phyloP scores from a whole-genome alignment of 1,140 invertebrate genomes.

The Odontomachus brunneus region DNA sequence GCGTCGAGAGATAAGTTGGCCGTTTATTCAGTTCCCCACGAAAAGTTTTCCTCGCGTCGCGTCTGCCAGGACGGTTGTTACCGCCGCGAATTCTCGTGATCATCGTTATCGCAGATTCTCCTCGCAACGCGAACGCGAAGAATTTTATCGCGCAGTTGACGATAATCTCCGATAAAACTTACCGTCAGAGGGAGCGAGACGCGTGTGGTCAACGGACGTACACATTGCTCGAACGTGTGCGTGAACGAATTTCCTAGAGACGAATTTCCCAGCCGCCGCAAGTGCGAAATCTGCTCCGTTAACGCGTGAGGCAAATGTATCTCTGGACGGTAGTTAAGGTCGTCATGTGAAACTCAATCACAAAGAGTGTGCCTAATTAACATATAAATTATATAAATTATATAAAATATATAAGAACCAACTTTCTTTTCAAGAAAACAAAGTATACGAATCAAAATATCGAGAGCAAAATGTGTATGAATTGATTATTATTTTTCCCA shows the following conservation, averaged over 20 bases:
- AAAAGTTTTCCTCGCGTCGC: slow-evolving; percentile 9
- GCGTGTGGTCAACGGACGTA: slow-evolving; percentile 5
- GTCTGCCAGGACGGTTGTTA: not conserved
- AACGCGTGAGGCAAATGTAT: too few relatives aligned
- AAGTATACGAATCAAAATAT: too few relatives aligned
- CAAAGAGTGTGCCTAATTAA: too few relatives aligned
- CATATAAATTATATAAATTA: too few relatives aligned
- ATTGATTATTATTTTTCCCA: too few relatives aligned
- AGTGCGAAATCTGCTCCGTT: too few relatives aligned
- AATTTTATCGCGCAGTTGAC: not conserved
- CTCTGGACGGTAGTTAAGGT: too few relatives aligned
- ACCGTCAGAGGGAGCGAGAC: not conserved
- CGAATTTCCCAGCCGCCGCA: too few relatives aligned
- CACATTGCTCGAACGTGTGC: slow-evolving; percentile 39
- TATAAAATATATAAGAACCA: too few relatives aligned
- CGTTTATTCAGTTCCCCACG: slow-evolving; percentile 32
- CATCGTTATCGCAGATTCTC: not conserved
- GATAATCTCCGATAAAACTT: not conserved
- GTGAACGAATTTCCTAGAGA: not conserved
- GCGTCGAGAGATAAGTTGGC: slow-evolving; percentile 43
- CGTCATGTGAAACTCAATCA: too few relatives aligned
- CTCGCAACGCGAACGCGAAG: not conserved
- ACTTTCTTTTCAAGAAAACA: too few relatives aligned
- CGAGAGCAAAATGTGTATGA: too few relatives aligned
- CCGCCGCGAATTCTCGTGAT: not conserved